A percentile compares a stretch with the other conserved stretches of the same genome.
phyloP scores from a whole-genome alignment of 1,140 invertebrate species.

The Venturia canescens region DNA sequence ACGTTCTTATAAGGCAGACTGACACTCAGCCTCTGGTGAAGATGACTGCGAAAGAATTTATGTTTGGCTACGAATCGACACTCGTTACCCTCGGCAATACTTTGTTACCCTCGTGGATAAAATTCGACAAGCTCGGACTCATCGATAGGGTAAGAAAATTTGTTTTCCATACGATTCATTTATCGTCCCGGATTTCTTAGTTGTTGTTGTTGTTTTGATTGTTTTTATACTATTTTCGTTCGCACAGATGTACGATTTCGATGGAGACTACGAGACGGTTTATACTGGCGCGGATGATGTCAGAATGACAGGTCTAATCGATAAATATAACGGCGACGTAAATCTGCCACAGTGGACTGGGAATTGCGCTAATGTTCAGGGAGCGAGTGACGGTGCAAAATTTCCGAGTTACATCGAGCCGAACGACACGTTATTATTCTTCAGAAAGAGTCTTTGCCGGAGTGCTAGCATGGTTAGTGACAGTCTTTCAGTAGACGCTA shows the following conservation, averaged over 20 bases:
- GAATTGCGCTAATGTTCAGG: constrained; percentile 85
- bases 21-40: constrained; percentile 82
- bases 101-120: constrained; percentile 87
- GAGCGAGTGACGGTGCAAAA: constrained; percentile 91
- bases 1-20: constrained; percentile 82
- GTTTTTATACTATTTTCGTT: constrained; percentile 19
- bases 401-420: constrained; percentile 84
- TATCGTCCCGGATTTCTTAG: neutral
- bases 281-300: constrained; percentile 85
- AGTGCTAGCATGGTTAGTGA: constrained; percentile 83
- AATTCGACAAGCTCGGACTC: constrained; percentile 88
- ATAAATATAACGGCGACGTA: constrained; percentile 84
- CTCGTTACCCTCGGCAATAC: constrained; percentile 87
- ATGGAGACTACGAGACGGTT: constrained; percentile 87
- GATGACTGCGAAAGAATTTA: constrained; percentile 90
- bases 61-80: constrained; percentile 87
- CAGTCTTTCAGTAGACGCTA: too few species aligned
- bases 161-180: neutral
- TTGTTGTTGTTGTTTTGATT: neutral
- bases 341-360: constrained; percentile 87
- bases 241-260: constrained; percentile 90
- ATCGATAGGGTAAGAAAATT: constrained; percentile 86
- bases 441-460: constrained; percentile 89
- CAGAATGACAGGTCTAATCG: constrained; percentile 82
- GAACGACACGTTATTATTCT: constrained; percentile 86